These are phyloP conservation scores for Diarsia brunnea DNA, from an alignment of 2,888 invertebrate genomes.

Conservation along the genomic window DNA sequence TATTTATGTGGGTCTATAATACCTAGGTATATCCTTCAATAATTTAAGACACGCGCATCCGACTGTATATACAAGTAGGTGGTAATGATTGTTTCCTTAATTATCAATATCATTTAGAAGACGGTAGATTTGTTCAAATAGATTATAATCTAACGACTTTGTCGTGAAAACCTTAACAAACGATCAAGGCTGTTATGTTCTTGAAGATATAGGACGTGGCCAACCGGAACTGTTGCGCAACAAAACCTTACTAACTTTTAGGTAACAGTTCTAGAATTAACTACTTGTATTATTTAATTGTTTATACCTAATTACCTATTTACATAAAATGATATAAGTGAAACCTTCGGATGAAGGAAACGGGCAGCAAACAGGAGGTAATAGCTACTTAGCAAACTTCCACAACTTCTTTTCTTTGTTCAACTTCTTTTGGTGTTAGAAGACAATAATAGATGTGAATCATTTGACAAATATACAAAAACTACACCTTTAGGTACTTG, in stretches of 20 bases:
- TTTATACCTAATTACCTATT: not conserved
- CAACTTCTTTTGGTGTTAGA: not conserved
- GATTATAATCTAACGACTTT: constrained; percentile 13
- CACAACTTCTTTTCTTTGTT: not conserved
- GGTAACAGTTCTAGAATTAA: constrained; percentile 6
- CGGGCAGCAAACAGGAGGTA: no score
- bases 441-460: not conserved
- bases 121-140: not conserved
- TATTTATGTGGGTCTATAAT: not conserved
- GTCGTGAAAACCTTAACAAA: constrained; percentile 37
- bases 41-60: constrained; percentile 28
- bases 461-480: not conserved
- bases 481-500: not conserved
- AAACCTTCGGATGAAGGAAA: not conserved
- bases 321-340: not conserved
- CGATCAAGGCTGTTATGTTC: constrained; percentile 54
- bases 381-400: not conserved
- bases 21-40: constrained; percentile 5
- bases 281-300: not conserved
- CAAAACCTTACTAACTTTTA: constrained; percentile 29
- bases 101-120: not conserved
- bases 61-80: not conserved
- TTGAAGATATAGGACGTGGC: constrained; percentile 61
- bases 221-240: constrained; percentile 56
- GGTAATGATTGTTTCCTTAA: not conserved